Conservation (phyloP, 64 coral and sea anemone genomes). For the Actinia tenebrosa region DNA sequence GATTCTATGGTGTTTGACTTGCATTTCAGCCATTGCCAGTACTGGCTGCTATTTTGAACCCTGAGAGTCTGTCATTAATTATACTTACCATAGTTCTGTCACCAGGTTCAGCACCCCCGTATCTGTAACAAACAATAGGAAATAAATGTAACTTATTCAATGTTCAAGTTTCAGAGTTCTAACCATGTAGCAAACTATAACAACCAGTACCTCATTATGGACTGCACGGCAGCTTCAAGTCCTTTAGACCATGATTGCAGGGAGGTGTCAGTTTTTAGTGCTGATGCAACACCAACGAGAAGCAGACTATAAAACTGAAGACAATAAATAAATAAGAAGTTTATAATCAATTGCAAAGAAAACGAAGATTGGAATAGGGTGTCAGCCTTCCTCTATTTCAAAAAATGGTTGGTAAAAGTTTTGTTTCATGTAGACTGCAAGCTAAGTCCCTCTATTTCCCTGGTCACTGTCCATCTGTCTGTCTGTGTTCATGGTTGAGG, state of each 20-base stretch:
- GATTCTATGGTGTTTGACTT: no score
- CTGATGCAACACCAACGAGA: constrained; percentile 48
- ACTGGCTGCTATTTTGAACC: no score
- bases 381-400: no score
- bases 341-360: neutral
- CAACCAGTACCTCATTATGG: constrained; percentile 69
- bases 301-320: constrained; percentile 87
- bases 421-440: no score
- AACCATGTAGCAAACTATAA: neutral
- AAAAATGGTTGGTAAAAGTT: no score
- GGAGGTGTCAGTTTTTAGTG: constrained; percentile 32
- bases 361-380: no score
- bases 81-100: constrained; percentile 86
- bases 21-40: no score
- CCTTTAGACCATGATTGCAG: constrained; percentile 62
- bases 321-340: neutral
- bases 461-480: no score
- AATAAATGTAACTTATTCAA: neutral
- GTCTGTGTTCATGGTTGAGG: no score
- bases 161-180: neutral
- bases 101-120: constrained; percentile 80
- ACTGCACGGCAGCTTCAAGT: constrained; percentile 52
- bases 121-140: constrained; percentile 32
- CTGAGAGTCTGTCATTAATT: neutral
- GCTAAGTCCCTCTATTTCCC: no score